Evolutionary conservation across 2,113 vertebrate species (phyloP), one percentile per base, ranked within the genome.

Genomic region (Cinclus cinclus): DNA sequence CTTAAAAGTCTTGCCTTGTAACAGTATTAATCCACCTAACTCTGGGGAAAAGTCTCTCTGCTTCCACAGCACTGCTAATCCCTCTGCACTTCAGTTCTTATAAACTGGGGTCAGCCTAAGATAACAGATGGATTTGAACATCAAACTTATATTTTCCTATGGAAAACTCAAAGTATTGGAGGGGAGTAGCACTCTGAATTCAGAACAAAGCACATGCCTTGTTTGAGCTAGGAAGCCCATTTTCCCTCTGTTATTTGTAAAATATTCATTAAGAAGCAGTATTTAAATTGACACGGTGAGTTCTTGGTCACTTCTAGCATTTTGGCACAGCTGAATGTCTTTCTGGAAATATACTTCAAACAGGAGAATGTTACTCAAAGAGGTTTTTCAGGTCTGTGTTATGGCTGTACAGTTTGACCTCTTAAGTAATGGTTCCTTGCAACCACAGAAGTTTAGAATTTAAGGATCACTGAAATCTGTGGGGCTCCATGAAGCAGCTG

Each of bases 341-440:
- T 92, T 85, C 93, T 95, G 60, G 92, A 92, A 92, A 90, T 33
- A 74, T 10, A 53, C 46, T 87, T 74, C 30, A 74, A 95, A 74
- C 35, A 80, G 67, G 28, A 92, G 59, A 69, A 90, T 70, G 75
- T 83, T 92, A 65, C 85, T 95, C 85, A 93, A 37, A 84, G 79
- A 73, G 42, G 63, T 85, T 92, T 94, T 93, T 88, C 79, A 95
- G 75, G 75, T 88, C 75, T 93, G 59, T 94, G 75, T 85, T 88
- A 90, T 53, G 59, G 85, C 88, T 92, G 52, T 3, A 2, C 6
- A 83, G 67, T 77, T 90, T 90, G 79, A 94, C 71, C 79, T 90
- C 78, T 67, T 70, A 28, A 90, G 75, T 31, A 80, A 92, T 2
- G 15, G 62, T 31, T 67, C 84, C 71, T 13, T 74, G 64, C 1